Base-by-base conservation (phyloP, 2,888 invertebrate genomes). In the Reticulitermes lucifugus region DNA sequence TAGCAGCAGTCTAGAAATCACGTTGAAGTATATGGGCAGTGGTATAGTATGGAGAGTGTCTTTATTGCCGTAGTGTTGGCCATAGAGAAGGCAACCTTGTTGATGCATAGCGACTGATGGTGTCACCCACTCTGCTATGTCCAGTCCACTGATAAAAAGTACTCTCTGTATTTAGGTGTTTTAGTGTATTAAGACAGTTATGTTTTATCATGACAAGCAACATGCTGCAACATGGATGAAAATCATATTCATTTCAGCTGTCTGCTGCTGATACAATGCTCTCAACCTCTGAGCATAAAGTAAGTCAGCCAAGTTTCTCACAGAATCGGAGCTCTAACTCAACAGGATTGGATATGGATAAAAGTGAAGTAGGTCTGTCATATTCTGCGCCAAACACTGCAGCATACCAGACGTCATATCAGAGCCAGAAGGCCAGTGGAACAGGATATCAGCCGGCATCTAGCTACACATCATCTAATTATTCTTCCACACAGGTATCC, bases 351-450 rank as follows among this genome's bases (percentile, higher is more conserved):
- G 87, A 87, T 59, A 85, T 87, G 77, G 87, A 87, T 43, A 87
- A 87, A 80, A 87, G 71, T 84, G 87, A 87, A 70, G 87, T 87
- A 29, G 87, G 87, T 60, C 86, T 87, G 12, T 86, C 87, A 22
- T 87, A 87, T 83, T 86, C 87, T 60, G 77, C 87, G 25, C 82
- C 87, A 22, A 87, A 85, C 88, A 65, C 86, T 51, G 86, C 83
- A 21, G 85, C 86, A n/a, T 87, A 87, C 80, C 87, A 86, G 85
- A 85, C 87, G 77, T 86, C 87, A 83, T 91, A 91, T 83, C 90
- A 90, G 84, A 89, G 89, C 79, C 90, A 89, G 89, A 92, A 89
- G 87, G 88, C 87, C 71, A 85, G 87, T 65, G 84, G 85, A 25
- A 83, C 87, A 22, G 86, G 87, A 60, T 86, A 85, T 79, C 88